Evolutionary conservation across 2,113 vertebrate genomes (phyloP).

Genomic region (rat (Rattus norvegicus)): GRCr8 NC_086039.1:134886501-134887000

Average conservation of each 20-base stretch:
- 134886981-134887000: neutral
- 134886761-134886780: neutral
- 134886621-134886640: fast-evolving
- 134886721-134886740: too few relatives aligned
- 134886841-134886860: too few relatives aligned
- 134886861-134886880: neutral
- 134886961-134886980: neutral
- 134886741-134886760: too few relatives aligned
- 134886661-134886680: neutral
- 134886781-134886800: too few relatives aligned
- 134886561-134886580: neutral
- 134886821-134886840: too few relatives aligned
- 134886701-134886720: too few relatives aligned
- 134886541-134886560: too few relatives aligned
- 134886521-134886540: neutral
- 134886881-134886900: too few relatives aligned
- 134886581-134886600: neutral
- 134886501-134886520: neutral
- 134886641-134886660: neutral
- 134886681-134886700: too few relatives aligned
- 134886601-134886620: neutral
- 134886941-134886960: neutral
- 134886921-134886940: neutral
- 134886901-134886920: neutral
- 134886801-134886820: neutral